Percentiles rank a stretch among this genome's conserved stretches.
phyloP scores from a whole-genome alignment of 2,113 vertebrate species.

The Scomber japonicus region DNA sequence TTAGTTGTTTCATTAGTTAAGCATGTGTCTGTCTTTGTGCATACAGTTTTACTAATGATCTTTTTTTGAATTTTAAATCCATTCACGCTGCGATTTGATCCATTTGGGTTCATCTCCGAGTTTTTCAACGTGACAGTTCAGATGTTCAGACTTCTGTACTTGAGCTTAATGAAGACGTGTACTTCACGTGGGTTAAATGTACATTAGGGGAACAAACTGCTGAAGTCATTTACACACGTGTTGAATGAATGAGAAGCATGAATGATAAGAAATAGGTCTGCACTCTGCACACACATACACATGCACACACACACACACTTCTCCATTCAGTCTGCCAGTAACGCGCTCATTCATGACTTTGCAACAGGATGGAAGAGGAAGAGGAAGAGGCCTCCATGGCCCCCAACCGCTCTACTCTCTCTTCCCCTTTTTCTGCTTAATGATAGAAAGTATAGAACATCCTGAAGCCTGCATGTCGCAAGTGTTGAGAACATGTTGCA shows the following conservation, averaged over 20 bases:
- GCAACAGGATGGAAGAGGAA: constrained; percentile 52
- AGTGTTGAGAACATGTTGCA: constrained; percentile 18
- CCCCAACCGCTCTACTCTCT: constrained; percentile 16
- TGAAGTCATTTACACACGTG: not conserved
- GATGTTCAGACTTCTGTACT: no score
- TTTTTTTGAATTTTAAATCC: no score
- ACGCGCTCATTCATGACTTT: constrained; percentile 63
- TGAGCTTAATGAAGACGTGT: no score
- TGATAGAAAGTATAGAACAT: constrained; percentile 54
- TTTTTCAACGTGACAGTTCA: no score
- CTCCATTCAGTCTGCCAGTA: constrained; percentile 35
- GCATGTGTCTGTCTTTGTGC: no score
- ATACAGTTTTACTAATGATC: no score
- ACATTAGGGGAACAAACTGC: not conserved
- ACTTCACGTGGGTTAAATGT: no score
- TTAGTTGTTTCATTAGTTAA: no score
- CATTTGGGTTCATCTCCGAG: no score
- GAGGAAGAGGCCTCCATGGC: constrained; percentile 56
- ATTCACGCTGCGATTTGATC: no score
- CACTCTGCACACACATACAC: not conserved
- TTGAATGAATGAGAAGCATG: constrained; percentile 31
- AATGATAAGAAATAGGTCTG: constrained; percentile 21
- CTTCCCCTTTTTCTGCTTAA: constrained; percentile 67
- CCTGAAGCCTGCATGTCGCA: constrained; percentile 32
- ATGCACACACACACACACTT: constrained; percentile 34